These are phyloP conservation scores for Lepidurus apus DNA, from an alignment of 1,140 invertebrate genomes.

Conservation along the genomic window DNA sequence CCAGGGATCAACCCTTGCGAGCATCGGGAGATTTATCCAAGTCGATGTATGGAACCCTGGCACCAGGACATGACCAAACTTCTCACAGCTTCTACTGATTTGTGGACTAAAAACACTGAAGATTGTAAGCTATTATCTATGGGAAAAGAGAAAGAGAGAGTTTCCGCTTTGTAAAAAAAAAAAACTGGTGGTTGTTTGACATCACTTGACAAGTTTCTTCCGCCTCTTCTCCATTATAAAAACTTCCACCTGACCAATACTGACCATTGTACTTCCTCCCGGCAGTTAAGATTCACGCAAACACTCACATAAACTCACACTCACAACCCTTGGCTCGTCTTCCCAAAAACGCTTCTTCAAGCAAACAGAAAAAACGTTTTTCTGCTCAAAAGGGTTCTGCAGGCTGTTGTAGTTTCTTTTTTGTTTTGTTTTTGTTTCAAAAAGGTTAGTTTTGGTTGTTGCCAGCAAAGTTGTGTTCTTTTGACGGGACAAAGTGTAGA, in stretches of 20 bases:
- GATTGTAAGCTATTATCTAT: conserved; percentile 7
- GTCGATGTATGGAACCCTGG: conserved; percentile 7
- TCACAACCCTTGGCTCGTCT: conserved; percentile 1
- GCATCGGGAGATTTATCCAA: background rate
- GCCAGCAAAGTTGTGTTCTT: background rate
- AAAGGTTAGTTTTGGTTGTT: background rate
- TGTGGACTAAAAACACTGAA: background rate
- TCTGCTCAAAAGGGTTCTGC: conserved; percentile 1
- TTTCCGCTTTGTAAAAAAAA: background rate
- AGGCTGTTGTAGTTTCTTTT: background rate
- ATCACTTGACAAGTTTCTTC: background rate
- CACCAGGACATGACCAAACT: conserved; percentile 9
- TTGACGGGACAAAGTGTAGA: background rate
- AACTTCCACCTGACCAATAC: conserved; percentile 12
- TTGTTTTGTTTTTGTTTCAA: background rate
- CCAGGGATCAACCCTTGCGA: conserved; percentile 43
- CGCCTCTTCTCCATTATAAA: background rate
- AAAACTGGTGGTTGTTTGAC: background rate
- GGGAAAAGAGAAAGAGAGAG: background rate
- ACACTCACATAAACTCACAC: background rate
- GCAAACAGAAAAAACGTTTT: background rate
- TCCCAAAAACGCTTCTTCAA: background rate
- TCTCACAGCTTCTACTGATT: conserved; percentile 19
- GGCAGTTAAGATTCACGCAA: background rate
- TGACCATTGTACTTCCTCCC: background rate